These are phyloP conservation scores for Petrolisthes manimaculis DNA, from an alignment of 2,888 invertebrate genomes.

Conservation along the genomic window DNA sequence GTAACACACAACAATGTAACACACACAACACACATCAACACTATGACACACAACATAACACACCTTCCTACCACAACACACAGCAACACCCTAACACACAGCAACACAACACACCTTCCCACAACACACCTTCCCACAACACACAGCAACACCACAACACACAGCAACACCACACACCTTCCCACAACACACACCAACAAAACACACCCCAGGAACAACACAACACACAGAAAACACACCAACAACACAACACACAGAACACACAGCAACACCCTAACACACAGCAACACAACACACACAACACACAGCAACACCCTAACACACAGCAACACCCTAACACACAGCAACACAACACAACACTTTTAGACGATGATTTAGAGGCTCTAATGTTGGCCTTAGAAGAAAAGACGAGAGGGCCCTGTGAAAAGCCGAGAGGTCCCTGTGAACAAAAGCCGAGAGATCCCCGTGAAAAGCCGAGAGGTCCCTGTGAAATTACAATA, in stretches of 20 bases:
- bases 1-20: neutral
- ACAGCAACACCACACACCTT: neutral
- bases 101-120: neutral
- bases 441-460: neutral
- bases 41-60: neutral
- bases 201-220: too few species aligned
- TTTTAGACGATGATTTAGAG: constrained; percentile 2
- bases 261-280: neutral
- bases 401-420: neutral
- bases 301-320: neutral
- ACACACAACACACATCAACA: neutral
- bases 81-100: neutral
- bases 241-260: too few species aligned
- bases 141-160: neutral
- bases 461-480: neutral
- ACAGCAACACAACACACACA: neutral
- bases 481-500: neutral
- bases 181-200: too few species aligned
- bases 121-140: neutral
- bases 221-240: neutral
- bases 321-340: neutral
- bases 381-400: neutral
- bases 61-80: neutral
- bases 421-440: neutral
- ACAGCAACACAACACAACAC: neutral